These are phyloP conservation scores for Syrrhaptes paradoxus DNA, from an alignment of 2,113 vertebrate genomes.

Conservation along the genomic window DNA sequence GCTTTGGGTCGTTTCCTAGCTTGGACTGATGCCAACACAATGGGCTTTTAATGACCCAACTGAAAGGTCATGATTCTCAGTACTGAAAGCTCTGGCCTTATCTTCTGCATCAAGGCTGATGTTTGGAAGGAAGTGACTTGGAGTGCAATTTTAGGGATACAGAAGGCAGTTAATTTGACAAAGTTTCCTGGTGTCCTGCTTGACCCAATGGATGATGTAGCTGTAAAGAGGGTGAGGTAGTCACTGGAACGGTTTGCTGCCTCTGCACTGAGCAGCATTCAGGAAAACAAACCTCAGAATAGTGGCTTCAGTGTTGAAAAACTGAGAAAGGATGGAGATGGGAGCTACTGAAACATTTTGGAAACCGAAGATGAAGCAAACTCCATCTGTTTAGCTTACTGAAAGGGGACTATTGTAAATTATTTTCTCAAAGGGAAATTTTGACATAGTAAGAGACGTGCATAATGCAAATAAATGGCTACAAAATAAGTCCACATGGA, in stretches of 20 bases:
- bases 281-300: neutral
- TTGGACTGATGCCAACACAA: neutral
- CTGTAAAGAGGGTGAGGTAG: neutral
- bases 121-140: neutral
- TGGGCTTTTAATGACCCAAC: neutral
- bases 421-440: conserved; percentile 14
- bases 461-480: neutral
- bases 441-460: neutral
- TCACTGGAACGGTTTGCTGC: neutral
- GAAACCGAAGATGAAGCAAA: neutral
- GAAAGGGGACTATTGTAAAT: neutral
- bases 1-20: neutral
- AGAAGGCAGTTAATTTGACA: neutral
- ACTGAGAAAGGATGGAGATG: neutral
- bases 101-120: neutral
- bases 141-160: neutral
- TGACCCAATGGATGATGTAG: neutral
- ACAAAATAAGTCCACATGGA: neutral
- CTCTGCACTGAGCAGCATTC: neutral
- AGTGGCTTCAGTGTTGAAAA: neutral
- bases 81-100: neutral
- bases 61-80: neutral
- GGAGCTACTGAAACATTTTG: neutral
- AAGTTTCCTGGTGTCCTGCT: neutral
- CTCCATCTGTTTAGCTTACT: neutral